phyloP scores from a whole-genome alignment of 2,113 vertebrate genomes.

The Festucalex cinctus region DNA sequence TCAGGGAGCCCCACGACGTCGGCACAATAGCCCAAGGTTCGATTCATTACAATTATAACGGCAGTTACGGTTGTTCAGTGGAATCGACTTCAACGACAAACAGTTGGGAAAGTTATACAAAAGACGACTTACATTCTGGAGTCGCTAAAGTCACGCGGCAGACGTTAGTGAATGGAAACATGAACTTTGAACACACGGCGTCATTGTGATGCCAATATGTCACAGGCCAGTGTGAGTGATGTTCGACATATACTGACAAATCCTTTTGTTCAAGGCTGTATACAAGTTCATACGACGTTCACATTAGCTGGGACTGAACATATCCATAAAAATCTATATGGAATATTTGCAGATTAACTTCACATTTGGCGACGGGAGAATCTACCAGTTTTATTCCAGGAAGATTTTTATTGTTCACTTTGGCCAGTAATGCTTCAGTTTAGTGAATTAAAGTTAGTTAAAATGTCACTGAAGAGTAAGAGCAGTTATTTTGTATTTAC shows the following conservation, averaged over 20 bases:
- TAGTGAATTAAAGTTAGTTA: not conserved
- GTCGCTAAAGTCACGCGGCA: not conserved
- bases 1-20: conserved; percentile 29
- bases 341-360: not conserved
- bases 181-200: conserved; percentile 8
- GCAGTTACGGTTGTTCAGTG: not conserved
- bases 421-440: not conserved
- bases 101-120: conserved; percentile 10
- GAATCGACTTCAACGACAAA: conserved; percentile 1
- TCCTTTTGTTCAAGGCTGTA: not conserved
- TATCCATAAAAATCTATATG: not conserved
- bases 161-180: not conserved
- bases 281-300: conserved; percentile 3
- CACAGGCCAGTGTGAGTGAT: conserved; percentile 3
- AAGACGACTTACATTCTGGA: conserved; percentile 1
- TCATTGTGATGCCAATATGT: conserved; percentile 9
- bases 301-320: not conserved
- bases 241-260: conserved; percentile 1
- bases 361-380: not conserved
- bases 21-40: conserved; percentile 15
- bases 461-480: not conserved
- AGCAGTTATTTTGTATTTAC: not conserved
- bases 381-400: not conserved
- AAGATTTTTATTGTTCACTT: not conserved
- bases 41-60: not conserved